Percentiles rank a stretch among this genome's conserved stretches.
phyloP scores from a whole-genome alignment of 92 coral and sea anemone genomes.

The Epizoanthus fatuus region DNA sequence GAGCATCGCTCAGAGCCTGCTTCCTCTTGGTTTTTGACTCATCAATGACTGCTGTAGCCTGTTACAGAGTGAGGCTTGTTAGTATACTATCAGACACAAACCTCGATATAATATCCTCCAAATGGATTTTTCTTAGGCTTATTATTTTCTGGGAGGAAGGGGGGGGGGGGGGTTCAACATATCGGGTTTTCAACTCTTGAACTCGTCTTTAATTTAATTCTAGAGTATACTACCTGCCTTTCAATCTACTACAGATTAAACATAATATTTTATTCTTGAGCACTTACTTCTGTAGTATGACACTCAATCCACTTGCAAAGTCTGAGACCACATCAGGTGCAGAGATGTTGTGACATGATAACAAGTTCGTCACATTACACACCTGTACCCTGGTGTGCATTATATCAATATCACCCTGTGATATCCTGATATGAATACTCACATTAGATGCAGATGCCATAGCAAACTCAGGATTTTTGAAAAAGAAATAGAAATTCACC shows the following conservation, averaged over 20 bases:
- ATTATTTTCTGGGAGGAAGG: no score
- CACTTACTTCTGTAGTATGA: slow-evolving; percentile 11
- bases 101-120: no score
- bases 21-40: slow-evolving; percentile 90
- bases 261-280: no score
- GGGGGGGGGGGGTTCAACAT: no score
- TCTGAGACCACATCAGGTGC: slow-evolving; percentile 17
- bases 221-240: no score
- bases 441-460: slow-evolving; percentile 69
- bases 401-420: slow-evolving; percentile 43
- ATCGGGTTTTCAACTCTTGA: no score
- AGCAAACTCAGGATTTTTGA: slow-evolving; percentile 79
- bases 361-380: slow-evolving; percentile 33
- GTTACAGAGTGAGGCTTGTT: not conserved
- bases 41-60: slow-evolving; percentile 94
- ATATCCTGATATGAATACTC: slow-evolving; percentile 25
- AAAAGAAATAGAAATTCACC: slow-evolving; percentile 43
- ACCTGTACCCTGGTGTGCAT: slow-evolving; percentile 30
- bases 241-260: no score
- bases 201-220: no score
- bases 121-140: no score
- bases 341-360: slow-evolving; percentile 9
- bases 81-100: not conserved
- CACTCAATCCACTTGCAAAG: not conserved
- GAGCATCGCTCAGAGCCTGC: slow-evolving; percentile 87